Percentiles rank a stretch among this genome's conserved stretches.
Conservation (phyloP, 2,888 invertebrate genomes). For the Chaetogeoica ovagalla region DNA sequence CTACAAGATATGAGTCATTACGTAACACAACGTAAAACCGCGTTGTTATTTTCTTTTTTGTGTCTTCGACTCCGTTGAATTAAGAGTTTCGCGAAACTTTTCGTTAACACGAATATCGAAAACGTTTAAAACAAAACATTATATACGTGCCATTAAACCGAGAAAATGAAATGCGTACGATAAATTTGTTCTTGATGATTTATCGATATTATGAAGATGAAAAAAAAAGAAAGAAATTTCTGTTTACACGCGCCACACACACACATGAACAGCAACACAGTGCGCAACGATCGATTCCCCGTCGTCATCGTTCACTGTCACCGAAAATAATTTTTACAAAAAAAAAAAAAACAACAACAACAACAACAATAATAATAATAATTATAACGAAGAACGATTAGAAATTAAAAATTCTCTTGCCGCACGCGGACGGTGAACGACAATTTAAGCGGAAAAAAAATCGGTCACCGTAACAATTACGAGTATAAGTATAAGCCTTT, state of each 20-base stretch:
- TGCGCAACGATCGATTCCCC: slow-evolving; percentile 31
- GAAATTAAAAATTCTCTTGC: too few relatives aligned
- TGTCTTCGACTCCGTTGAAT: background rate
- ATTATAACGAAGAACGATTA: too few relatives aligned
- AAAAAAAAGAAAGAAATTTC: slow-evolving; percentile 18
- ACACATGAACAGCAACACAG: too few relatives aligned
- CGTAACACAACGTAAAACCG: background rate
- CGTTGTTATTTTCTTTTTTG: background rate
- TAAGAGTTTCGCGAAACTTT: background rate
- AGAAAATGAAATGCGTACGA: too few relatives aligned
- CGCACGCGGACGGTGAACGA: too few relatives aligned
- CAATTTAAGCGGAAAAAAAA: too few relatives aligned
- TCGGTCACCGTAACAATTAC: too few relatives aligned
- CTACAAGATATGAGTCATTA: slow-evolving; percentile 13
- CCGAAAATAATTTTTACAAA: slow-evolving; percentile 19
- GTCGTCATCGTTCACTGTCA: slow-evolving; percentile 45
- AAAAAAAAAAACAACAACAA: background rate
- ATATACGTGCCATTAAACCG: too few relatives aligned
- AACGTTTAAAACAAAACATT: background rate
- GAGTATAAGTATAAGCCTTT: too few relatives aligned
- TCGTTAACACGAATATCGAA: background rate
- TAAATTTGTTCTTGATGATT: background rate
- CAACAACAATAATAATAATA: too few relatives aligned
- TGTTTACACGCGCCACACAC: background rate
- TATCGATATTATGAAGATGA: background rate